Evolutionary conservation across 1,140 invertebrate species (phyloP).

Genomic region (Tyrophagus putrescentiae): DNA sequence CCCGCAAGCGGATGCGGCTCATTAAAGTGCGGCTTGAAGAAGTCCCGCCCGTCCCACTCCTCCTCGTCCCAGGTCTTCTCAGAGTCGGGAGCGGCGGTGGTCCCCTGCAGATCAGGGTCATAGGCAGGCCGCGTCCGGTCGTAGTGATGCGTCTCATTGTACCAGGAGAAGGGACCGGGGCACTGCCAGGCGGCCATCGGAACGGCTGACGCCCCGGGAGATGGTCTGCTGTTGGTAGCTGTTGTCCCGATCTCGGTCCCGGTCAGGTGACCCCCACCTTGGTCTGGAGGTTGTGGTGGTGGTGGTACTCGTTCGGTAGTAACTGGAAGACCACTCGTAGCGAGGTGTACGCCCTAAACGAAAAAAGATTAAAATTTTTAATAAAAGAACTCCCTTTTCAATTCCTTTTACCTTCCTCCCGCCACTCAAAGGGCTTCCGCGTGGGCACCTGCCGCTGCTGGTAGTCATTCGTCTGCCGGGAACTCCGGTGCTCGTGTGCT

Average conservation of each 20-base stretch:
- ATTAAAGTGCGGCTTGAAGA: not conserved
- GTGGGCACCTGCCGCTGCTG: not conserved
- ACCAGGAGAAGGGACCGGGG: slow-evolving; percentile 16
- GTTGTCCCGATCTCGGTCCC: not conserved
- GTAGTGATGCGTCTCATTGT: slow-evolving; percentile 20
- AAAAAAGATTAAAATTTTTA: not conserved
- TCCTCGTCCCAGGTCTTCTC: slow-evolving; percentile 11
- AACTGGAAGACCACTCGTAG: not conserved
- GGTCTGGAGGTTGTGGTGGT: not conserved
- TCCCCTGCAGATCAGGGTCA: slow-evolving; percentile 23
- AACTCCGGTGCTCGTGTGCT: too few species aligned
- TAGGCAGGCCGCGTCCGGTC: slow-evolving; percentile 16
- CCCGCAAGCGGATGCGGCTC: slow-evolving; percentile 15
- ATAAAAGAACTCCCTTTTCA: not conserved
- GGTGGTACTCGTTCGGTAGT: not conserved
- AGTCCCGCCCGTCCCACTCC: slow-evolving; percentile 17
- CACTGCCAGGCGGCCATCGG: not conserved
- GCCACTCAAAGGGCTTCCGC: slow-evolving; percentile 1
- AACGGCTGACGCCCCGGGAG: not conserved
- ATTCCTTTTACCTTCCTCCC: not conserved
- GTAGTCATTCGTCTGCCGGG: not conserved
- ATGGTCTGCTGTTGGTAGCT: not conserved
- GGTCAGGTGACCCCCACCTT: not conserved
- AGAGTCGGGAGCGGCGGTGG: slow-evolving; percentile 11
- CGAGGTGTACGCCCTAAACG: not conserved